A percentile compares a stretch with the other conserved stretches of the same genome.
Conservation (phyloP, 64 coral and sea anemone genomes). For the Astreopora myriophthalma region DNA sequence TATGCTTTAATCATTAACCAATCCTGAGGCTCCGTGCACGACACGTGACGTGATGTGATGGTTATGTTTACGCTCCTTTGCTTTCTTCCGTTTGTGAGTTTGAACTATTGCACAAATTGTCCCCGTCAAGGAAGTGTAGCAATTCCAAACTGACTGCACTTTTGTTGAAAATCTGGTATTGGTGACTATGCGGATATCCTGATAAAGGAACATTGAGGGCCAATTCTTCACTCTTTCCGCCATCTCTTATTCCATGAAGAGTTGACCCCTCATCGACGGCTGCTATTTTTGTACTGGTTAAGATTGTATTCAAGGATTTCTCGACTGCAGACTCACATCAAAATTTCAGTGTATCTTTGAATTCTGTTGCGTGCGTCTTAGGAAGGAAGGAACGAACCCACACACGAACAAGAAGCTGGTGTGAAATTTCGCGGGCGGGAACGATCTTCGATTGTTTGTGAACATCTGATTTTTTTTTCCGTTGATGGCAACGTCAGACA, state of each 20-base stretch:
- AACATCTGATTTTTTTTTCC: neutral
- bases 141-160: neutral
- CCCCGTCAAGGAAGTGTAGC: neutral
- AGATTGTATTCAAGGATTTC: neutral
- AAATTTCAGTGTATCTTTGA: neutral
- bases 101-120: conserved; percentile 13
- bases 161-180: neutral
- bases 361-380: neutral
- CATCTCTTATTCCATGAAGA: neutral
- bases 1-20: conserved; percentile 27
- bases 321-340: neutral
- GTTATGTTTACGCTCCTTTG: neutral
- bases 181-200: neutral
- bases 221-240: neutral
- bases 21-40: conserved; percentile 6
- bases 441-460: neutral
- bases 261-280: neutral
- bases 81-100: conserved; percentile 21
- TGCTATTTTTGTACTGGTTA: neutral
- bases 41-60: neutral
- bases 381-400: neutral
- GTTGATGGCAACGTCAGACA: neutral
- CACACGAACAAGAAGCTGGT: neutral
- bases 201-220: neutral
- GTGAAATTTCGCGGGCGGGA: neutral